Conservation (phyloP, 2,888 invertebrate species). For the Steromphala cineraria region DNA sequence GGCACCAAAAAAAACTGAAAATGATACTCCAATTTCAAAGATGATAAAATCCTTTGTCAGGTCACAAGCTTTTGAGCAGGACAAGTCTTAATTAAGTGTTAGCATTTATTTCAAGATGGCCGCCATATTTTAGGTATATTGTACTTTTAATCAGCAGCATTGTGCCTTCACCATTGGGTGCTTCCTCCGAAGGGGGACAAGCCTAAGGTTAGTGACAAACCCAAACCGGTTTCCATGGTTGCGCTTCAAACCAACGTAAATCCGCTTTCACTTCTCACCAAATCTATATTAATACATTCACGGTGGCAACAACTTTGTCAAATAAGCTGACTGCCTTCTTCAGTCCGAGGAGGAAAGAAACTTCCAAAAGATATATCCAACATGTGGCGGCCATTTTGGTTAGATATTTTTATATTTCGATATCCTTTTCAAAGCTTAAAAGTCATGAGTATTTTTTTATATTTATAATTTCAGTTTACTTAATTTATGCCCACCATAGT, state of each 20-base stretch:
- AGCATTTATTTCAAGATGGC: background rate
- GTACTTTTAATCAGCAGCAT: background rate
- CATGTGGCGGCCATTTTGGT: background rate
- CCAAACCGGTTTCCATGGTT: no score
- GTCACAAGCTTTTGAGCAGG: slow-evolving; percentile 2
- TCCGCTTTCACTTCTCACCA: no score
- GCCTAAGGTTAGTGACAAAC: background rate
- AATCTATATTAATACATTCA: no score
- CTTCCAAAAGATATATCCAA: background rate
- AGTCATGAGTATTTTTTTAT: background rate
- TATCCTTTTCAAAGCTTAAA: background rate
- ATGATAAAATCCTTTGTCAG: background rate
- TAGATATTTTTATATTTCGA: background rate
- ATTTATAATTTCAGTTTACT: background rate
- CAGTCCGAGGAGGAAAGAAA: background rate
- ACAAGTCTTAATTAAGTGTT: background rate
- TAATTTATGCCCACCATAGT: slow-evolving; percentile 13
- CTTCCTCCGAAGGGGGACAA: background rate
- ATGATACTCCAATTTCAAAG: background rate
- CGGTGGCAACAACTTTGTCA: no score
- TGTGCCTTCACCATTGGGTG: background rate
- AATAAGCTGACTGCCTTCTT: no score
- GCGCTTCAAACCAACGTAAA: no score
- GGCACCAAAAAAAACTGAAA: background rate
- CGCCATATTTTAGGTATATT: background rate